phyloP scores from a whole-genome alignment of 2,888 invertebrate species.

The Automeris io region DNA sequence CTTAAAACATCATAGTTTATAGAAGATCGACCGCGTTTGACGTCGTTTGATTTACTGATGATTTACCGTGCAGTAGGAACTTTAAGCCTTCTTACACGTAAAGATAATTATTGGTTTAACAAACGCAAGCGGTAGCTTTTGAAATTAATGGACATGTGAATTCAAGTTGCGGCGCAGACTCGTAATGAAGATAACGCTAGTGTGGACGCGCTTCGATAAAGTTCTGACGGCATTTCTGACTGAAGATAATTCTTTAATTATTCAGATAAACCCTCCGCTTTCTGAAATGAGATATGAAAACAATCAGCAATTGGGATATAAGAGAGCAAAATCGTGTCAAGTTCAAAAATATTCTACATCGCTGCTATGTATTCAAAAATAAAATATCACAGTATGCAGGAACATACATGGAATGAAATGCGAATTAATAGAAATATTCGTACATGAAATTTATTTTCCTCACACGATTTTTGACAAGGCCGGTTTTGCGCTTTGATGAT shows the following conservation, averaged over 20 bases:
- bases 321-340: slow-evolving; percentile 16
- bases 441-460: not conserved
- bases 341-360: too few relatives aligned
- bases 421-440: not conserved
- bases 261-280: slow-evolving; percentile 46
- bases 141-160: slow-evolving; percentile 70
- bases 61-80: slow-evolving; percentile 50
- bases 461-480: not conserved
- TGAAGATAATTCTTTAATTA: slow-evolving; percentile 66
- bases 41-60: slow-evolving; percentile 58
- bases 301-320: slow-evolving; percentile 32
- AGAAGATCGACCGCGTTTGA: slow-evolving; percentile 34
- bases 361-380: slow-evolving; percentile 17
- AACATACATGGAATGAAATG: too few relatives aligned
- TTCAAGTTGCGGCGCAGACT: slow-evolving; percentile 57
- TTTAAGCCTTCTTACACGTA: slow-evolving; percentile 44
- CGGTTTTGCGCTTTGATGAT: not conserved
- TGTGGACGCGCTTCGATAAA: slow-evolving; percentile 59
- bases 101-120: slow-evolving; percentile 63
- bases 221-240: slow-evolving; percentile 62
- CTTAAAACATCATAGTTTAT: slow-evolving; percentile 35
- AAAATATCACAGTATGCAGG: slow-evolving; percentile 11
- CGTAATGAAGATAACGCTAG: slow-evolving; percentile 68
- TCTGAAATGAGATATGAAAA: slow-evolving; percentile 35
- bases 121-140: slow-evolving; percentile 57